These are phyloP conservation scores for Hirtodrosophila alboralis DNA, from an alignment of 2,888 invertebrate genomes.

Conservation along the genomic window DNA sequence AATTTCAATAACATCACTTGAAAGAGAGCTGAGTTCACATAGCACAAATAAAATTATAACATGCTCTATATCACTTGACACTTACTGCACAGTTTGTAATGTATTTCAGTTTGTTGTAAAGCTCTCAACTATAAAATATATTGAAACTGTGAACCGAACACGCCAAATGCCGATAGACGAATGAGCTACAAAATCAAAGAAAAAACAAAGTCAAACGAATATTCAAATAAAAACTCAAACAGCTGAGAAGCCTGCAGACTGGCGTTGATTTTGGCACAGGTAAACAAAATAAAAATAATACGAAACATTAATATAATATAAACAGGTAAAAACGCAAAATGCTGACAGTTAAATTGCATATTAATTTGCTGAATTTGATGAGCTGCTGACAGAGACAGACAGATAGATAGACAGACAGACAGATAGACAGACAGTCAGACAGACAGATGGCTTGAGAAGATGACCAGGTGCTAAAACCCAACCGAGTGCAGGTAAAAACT, in stretches of 20 bases:
- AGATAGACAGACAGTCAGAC: background rate
- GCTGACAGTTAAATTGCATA: conserved; percentile 72
- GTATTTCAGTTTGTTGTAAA: too few relatives aligned
- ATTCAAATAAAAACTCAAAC: conserved; percentile 15
- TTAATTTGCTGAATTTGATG: conserved; percentile 64
- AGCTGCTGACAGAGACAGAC: conserved; percentile 47
- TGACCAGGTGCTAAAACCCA: conserved; percentile 31
- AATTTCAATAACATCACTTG: too few relatives aligned
- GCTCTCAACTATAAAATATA: too few relatives aligned
- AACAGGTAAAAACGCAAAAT: conserved; percentile 4
- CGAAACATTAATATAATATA: too few relatives aligned
- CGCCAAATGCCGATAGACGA: conserved; percentile 52
- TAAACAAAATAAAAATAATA: too few relatives aligned
- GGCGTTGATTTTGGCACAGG: conserved; percentile 7
- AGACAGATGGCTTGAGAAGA: too few relatives aligned
- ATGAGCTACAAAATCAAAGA: conserved; percentile 41
- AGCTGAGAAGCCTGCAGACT: conserved; percentile 8
- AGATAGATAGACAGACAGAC: too few relatives aligned
- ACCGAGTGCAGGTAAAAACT: conserved; percentile 5
- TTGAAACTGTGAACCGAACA: conserved; percentile 64
- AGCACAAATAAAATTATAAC: too few relatives aligned
- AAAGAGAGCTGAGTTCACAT: too few relatives aligned
- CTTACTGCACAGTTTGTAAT: too few relatives aligned
- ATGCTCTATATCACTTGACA: too few relatives aligned
- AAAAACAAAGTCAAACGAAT: too few relatives aligned